Base-by-base conservation (phyloP, 2,797 vertebrate species). In the Enteromius unitaeniatus region DNA sequence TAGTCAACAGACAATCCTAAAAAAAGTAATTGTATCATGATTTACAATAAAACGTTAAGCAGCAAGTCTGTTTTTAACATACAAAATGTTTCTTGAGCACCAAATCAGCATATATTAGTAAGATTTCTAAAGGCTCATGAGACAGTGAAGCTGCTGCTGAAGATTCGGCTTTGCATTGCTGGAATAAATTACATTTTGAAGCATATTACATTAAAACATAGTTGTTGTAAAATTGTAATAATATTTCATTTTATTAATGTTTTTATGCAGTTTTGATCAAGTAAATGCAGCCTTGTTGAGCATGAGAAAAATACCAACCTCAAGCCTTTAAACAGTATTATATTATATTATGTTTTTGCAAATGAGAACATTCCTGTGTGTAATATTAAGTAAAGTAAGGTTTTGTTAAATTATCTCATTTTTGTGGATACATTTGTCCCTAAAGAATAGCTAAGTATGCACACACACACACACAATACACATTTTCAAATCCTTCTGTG, bases 401-500 rank as follows among this genome's bases (percentile, higher is more conserved):
- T 64, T 64, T 79, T 79, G 6, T 65, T 5, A 10, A 23, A 21
- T 51, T 64, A 62, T 47, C 15, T 13, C 0, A 34, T 28, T 26
- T 79, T 69, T 73, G 9, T n/a, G 40, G 13, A 70, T 40, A 47
- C 8, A 60, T 60, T 60, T 49, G 28, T 53, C 60, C 23, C 17
- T 10, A 45, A 55, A 31, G 26, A n/a, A 69, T 77, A 64, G 60
- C 42, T 37, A 51, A 64, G 42, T 82, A 74, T 73, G 47, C 40
- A 79, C 73, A 74, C 51, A 53, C 74, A 28, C n/a, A 8, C 31
- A 42, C 84, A 77, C 84, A 78, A 84, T 62, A 70, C 49, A 55
- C n/a, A 87, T 72, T n/a, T 87, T 88, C 69, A 49, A 87, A 70
- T 86, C 34, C 86, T 76, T 90, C 84, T 91, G 88, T 91, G 91